These are phyloP conservation scores for Asbolus verrucosus DNA, from an alignment of 1,140 invertebrate genomes.

Conservation along the genomic window DNA sequence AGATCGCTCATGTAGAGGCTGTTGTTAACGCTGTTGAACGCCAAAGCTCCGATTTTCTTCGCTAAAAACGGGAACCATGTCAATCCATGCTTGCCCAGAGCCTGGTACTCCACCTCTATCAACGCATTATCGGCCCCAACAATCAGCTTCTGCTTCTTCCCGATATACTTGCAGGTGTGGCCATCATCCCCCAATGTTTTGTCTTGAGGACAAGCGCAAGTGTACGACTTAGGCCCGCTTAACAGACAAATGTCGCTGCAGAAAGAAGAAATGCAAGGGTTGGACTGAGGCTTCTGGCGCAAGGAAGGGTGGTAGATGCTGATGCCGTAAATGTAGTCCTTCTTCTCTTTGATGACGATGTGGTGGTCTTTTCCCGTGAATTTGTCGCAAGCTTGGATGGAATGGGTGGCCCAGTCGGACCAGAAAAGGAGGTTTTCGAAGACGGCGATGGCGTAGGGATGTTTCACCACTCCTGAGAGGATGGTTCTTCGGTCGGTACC, in stretches of 20 bases:
- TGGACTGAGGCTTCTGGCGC: constrained; percentile 58
- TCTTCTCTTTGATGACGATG: constrained; percentile 66
- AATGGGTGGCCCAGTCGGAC: constrained; percentile 81
- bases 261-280: constrained; percentile 76
- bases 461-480: constrained; percentile 71
- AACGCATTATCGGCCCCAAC: constrained; percentile 63
- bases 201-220: constrained; percentile 84
- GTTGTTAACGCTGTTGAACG: constrained; percentile 65
- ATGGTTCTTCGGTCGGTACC: constrained; percentile 75
- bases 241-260: constrained; percentile 89
- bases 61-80: constrained; percentile 63
- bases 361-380: constrained; percentile 73
- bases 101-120: constrained; percentile 66
- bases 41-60: constrained; percentile 63
- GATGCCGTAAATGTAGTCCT: constrained; percentile 72
- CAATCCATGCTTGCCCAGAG: constrained; percentile 66
- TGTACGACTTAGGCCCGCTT: constrained; percentile 69
- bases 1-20: constrained; percentile 70
- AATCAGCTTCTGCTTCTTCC: constrained; percentile 64
- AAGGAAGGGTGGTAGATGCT: constrained; percentile 71
- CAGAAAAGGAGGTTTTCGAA: constrained; percentile 91
- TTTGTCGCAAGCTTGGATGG: constrained; percentile 77
- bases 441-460: constrained; percentile 86
- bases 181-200: constrained; percentile 70
- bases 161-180: constrained; percentile 67